Conservation (phyloP, 2,113 vertebrate genomes). For the Suricata suricatta region DNA sequence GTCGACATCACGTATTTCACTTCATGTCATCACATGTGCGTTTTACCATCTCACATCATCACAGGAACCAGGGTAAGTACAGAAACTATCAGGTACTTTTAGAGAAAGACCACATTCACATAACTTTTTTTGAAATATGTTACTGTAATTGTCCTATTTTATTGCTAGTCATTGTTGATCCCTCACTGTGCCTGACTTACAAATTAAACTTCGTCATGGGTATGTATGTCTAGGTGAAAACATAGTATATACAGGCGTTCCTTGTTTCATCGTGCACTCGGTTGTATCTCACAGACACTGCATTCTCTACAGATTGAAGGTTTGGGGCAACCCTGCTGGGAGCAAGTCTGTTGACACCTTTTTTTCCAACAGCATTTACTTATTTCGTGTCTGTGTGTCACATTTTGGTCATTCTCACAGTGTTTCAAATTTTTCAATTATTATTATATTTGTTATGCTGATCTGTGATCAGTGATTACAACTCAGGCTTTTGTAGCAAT, state of each 20-base stretch:
- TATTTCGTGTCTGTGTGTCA: not conserved
- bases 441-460: not conserved
- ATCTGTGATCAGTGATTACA: not conserved
- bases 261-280: not conserved
- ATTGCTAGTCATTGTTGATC: not conserved
- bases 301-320: not conserved
- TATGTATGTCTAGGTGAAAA: not conserved
- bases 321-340: not conserved
- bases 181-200: not conserved
- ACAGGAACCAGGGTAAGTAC: not conserved
- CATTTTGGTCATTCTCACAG: not conserved
- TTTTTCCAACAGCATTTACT: not conserved
- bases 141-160: not conserved
- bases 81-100: not conserved
- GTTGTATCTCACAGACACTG: not conserved
- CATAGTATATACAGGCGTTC: not conserved
- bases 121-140: not conserved
- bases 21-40: not conserved
- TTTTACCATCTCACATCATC: not conserved
- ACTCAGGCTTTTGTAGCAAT: not conserved
- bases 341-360: not conserved
- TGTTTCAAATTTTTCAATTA: not conserved
- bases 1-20: too few species aligned
- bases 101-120: not conserved
- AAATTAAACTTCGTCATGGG: not conserved